Percentiles rank a stretch among this genome's conserved stretches.
These are phyloP conservation scores for Diloba caeruleocephala DNA, from an alignment of 2,888 invertebrate species.

Conservation along the genomic window DNA sequence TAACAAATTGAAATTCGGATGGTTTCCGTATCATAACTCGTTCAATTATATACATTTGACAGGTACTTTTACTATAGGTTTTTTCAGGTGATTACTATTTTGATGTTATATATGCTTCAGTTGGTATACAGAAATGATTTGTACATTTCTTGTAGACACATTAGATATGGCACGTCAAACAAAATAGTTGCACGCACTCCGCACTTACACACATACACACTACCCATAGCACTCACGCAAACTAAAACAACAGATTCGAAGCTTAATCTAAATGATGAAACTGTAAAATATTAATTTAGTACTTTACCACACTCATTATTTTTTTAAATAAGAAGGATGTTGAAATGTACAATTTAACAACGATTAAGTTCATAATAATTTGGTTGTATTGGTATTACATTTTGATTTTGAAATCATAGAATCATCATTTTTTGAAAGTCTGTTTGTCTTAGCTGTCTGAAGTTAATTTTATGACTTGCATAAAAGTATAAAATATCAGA, in stretches of 20 bases:
- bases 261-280: slow-evolving; percentile 11
- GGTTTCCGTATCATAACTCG: background rate
- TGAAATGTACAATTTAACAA: too few relatives aligned
- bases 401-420: too few relatives aligned
- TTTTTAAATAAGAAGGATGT: slow-evolving; percentile 36
- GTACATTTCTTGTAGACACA: slow-evolving; percentile 16
- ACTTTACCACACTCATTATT: slow-evolving; percentile 7
- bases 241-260: slow-evolving; percentile 20
- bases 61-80: too few relatives aligned
- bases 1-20: slow-evolving; percentile 7
- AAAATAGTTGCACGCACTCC: slow-evolving; percentile 40
- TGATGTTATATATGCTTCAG: slow-evolving; percentile 1
- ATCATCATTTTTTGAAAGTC: too few relatives aligned
- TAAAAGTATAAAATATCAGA: too few relatives aligned
- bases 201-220: slow-evolving; percentile 45
- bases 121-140: background rate
- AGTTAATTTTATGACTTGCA: too few relatives aligned
- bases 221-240: slow-evolving; percentile 34
- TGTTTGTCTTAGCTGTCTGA: too few relatives aligned
- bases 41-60: too few relatives aligned
- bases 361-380: too few relatives aligned
- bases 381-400: too few relatives aligned
- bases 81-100: too few relatives aligned
- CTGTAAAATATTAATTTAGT: slow-evolving; percentile 4
- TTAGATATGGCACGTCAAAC: slow-evolving; percentile 39